Base-by-base conservation (phyloP, 2,113 vertebrate species). In the Alosa alosa region DNA sequence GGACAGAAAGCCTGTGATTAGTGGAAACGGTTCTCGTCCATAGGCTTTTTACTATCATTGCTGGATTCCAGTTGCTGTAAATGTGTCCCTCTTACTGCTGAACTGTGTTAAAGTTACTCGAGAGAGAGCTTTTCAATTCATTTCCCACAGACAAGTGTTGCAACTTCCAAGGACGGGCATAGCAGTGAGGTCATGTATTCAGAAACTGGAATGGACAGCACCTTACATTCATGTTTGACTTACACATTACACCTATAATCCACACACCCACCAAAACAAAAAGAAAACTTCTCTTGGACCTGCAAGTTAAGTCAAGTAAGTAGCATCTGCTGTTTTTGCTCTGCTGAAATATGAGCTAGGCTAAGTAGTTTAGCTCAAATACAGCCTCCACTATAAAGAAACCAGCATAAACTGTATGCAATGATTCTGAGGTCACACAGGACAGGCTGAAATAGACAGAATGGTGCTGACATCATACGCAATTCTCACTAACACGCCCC, bases 381-480 rank as follows among this genome's bases (percentile, higher is more conserved):
- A 78, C 72, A 78, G 72, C 72, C 13, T 15, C 1, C 22, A 11
- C 72, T 39, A 39, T 5, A 39, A 39, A 39, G 36, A 78, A 15
- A 39, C 31, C 10, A 39, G 72, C 36, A 39, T 17, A 15, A 39
- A 36, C 72, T 36, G 72, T 36, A 78, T 78, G 72, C 36, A 78
- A 78, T 39, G 72, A 39, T 39, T 82, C 60, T 84, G 36, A 81
- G 52, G 81, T 84, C 25, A 84, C 18, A n/a, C 55, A 84, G 72
- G 72, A 78, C 72, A 60, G 81, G 47, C 83, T 85, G 81, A 87
- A 90, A 92, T 36, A 84, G 75, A 88, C 81, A 85, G 86, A 90
- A 88, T 87, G 87, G 84, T 18, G 72, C 86, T 81, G 82, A 91
- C 86, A 87, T 89, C 86, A 87, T 86, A 85, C 84, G 78, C 89